phyloP scores from a whole-genome alignment of 2,888 invertebrate genomes.

The Holacanthella duospinosa region DNA sequence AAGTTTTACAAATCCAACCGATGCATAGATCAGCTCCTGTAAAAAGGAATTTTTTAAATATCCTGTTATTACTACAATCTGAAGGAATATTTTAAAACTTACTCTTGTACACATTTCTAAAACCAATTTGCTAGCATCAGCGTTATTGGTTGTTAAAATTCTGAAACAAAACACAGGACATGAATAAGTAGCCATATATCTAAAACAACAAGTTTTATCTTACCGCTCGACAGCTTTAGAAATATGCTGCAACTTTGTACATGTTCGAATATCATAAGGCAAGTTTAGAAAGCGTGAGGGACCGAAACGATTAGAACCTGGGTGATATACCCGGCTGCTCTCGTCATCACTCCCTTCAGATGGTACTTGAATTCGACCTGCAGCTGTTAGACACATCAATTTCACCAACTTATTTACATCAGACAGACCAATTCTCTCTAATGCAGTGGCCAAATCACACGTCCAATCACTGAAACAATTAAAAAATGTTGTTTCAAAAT shows the following conservation, averaged over 20 bases:
- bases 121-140: conserved; percentile 48
- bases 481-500: conserved; percentile 4
- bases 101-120: conserved; percentile 51
- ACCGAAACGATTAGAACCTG: conserved; percentile 12
- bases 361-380: conserved; percentile 47
- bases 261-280: conserved; percentile 33
- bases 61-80: neutral
- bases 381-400: conserved; percentile 52
- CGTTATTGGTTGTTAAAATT: conserved; percentile 39
- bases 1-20: conserved; percentile 42
- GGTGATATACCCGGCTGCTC: conserved; percentile 20
- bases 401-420: conserved; percentile 51
- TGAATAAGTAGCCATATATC: neutral
- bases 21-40: conserved; percentile 45
- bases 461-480: conserved; percentile 41
- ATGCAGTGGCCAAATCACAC: conserved; percentile 44
- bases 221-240: conserved; percentile 29
- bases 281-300: conserved; percentile 28
- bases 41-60: conserved; percentile 8
- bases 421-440: conserved; percentile 47
- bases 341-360: conserved; percentile 21
- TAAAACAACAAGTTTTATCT: neutral
- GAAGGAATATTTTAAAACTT: too few relatives aligned
- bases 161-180: neutral
- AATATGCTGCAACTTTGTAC: conserved; percentile 33